Evolutionary conservation across 2,888 invertebrate genomes (phyloP), one percentile per base, ranked within the genome.

Genomic region (Pterostichus madidus): DNA sequence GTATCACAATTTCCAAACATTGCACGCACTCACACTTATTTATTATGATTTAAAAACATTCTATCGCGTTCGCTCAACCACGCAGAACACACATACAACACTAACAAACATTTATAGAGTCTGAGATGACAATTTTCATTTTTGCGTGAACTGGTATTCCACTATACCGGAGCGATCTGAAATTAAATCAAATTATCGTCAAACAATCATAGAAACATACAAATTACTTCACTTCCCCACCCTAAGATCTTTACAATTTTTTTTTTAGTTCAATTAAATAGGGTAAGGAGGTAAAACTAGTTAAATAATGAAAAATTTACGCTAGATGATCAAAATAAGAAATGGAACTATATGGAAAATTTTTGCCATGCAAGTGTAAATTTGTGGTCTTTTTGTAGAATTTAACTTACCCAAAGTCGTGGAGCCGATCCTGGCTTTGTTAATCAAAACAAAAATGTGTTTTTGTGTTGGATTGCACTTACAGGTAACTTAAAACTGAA

Each of bases 401-500:
- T 17, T 44, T 6, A 83, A 84, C 59, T 81, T 77, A 64, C 84
- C 78, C 77, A 84, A 84, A 84, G 49, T 82, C 52, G 79, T 83
- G 83, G 83, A 76, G 75, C 83, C 77, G 75, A 46, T 32, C 79
- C 68, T 79, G 81, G 13, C 68, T 82, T 83, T 64, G 82, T 39
- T 75, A 56, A 53, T 76, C 68, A 80, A 83, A 77, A 79, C 83
- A 84, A 56, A 84, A 84, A 85, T 84, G 85, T 83, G 84, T 85
- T 85, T 86, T 85, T 86, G 86, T 78, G 76, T 84, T 84, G 84
- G 84, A 87, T 87, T 87, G 89, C 89, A 88, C 88, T 88, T 90
- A 90, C 88, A 90, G 89, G 90, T 90, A 90, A 90, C 90, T 90
- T 90, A 90, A 90, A 89, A 90, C 90, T 90, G 90, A 89, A 90